phyloP scores from a whole-genome alignment of 2,888 invertebrate species.

The Diloba caeruleocephala region DNA sequence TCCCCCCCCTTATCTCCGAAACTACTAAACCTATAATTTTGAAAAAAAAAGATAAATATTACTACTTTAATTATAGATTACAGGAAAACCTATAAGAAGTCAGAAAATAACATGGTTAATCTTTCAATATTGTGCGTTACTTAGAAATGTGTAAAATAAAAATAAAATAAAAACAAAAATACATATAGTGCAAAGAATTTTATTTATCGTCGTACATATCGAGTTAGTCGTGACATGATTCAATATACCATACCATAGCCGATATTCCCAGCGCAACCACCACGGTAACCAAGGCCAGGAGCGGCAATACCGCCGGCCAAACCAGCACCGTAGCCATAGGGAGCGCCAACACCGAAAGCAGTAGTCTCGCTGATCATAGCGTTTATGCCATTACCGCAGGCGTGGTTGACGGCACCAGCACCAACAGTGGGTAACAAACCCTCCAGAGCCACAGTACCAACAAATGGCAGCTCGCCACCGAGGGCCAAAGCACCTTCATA shows the following conservation, averaged over 20 bases:
- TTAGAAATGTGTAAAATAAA: no score
- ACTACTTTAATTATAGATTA: no score
- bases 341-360: conserved; percentile 3
- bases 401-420: conserved; percentile 52
- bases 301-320: conserved; percentile 8
- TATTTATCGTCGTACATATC: no score
- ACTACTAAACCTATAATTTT: no score
- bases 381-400: conserved; percentile 55
- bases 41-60: no score
- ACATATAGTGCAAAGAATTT: no score
- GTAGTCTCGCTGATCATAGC: conserved; percentile 15
- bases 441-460: conserved; percentile 59
- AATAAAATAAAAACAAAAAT: no score
- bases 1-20: no score
- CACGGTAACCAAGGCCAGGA: conserved; percentile 20
- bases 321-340: neutral
- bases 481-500: conserved; percentile 55
- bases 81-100: no score
- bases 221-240: no score
- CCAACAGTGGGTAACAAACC: conserved; percentile 58
- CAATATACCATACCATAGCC: conserved; percentile 38
- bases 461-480: conserved; percentile 61
- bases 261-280: conserved; percentile 29
- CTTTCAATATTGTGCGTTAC: no score
- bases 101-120: no score